Evolutionary conservation across 2,113 vertebrate genomes (phyloP).

Genomic region (Peucedramus taeniatus): DNA sequence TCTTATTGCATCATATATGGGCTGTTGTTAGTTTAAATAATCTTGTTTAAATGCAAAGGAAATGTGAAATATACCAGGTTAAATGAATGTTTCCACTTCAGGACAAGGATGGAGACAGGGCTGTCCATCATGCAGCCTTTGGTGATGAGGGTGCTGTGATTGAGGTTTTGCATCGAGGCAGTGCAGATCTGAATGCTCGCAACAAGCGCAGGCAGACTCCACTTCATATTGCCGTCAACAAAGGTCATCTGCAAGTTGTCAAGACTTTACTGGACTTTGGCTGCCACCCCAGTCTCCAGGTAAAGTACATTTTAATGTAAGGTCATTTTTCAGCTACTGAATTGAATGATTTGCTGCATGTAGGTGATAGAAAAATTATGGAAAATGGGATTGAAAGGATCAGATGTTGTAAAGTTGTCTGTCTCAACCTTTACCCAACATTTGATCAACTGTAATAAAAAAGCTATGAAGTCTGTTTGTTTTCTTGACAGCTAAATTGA

Average conservation of each 20-base stretch:
- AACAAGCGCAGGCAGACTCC: conserved; percentile 97
- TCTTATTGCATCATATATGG: not conserved
- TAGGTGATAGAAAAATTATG: not conserved
- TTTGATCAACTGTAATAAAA: not conserved
- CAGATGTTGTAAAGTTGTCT: not conserved
- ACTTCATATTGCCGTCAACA: conserved; percentile 97
- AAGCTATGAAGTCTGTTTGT: not conserved
- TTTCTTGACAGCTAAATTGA: not conserved
- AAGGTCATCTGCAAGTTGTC: conserved; percentile 97
- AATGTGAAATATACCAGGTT: not conserved
- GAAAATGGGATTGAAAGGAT: not conserved
- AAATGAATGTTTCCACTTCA: conserved; percentile 44
- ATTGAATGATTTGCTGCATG: not conserved
- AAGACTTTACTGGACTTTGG: conserved; percentile 96
- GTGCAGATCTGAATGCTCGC: conserved; percentile 93
- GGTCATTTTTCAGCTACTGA: not conserved
- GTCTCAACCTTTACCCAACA: not conserved
- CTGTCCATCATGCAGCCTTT: conserved; percentile 96
- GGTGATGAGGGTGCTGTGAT: conserved; percentile 98
- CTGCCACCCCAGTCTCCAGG: conserved; percentile 98
- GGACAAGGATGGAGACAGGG: conserved; percentile 98
- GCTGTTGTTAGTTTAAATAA: not conserved
- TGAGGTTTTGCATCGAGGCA: conserved; percentile 94
- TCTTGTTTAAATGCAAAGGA: not conserved
- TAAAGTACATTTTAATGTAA: conserved; percentile 39